phyloP scores from a whole-genome alignment of 2,888 invertebrate species.

The Eupithecia inturbata region DNA sequence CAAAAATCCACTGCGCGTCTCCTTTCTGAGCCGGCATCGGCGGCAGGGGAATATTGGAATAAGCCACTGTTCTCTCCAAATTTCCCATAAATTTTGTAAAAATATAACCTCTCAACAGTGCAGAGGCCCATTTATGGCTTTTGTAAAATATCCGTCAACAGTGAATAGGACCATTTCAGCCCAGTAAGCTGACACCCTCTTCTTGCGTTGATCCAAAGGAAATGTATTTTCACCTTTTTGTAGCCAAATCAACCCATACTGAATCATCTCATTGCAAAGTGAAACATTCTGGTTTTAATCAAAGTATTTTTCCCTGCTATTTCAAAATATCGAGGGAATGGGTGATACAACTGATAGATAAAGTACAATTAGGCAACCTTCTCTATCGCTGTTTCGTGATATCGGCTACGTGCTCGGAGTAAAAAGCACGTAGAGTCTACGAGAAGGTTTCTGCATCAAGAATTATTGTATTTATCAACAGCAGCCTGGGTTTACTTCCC shows the following conservation, averaged over 20 bases:
- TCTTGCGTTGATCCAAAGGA: neutral
- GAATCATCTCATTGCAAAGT: neutral
- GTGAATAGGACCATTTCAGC: no score
- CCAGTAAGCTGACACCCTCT: no score
- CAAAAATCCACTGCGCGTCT: no score
- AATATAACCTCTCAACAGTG: no score
- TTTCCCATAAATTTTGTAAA: no score
- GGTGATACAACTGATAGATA: no score
- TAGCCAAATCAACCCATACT: neutral
- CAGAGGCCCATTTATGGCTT: no score
- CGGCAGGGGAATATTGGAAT: no score
- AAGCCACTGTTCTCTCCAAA: no score
- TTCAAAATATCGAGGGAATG: constrained; percentile 28
- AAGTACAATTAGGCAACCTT: constrained; percentile 28
- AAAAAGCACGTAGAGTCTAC: constrained; percentile 7
- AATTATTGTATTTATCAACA: constrained; percentile 1
- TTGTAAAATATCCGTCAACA: no score
- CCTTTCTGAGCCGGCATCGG: no score
- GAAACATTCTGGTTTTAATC: neutral
- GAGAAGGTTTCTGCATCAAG: neutral
- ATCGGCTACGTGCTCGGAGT: constrained; percentile 18
- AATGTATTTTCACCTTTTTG: neutral
- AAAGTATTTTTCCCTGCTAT: constrained; percentile 17
- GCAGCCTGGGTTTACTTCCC: neutral
- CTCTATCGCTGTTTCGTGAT: constrained; percentile 24